Base-by-base conservation (phyloP, 2,113 vertebrate genomes). In the Ageneiosus marmoratus region DNA sequence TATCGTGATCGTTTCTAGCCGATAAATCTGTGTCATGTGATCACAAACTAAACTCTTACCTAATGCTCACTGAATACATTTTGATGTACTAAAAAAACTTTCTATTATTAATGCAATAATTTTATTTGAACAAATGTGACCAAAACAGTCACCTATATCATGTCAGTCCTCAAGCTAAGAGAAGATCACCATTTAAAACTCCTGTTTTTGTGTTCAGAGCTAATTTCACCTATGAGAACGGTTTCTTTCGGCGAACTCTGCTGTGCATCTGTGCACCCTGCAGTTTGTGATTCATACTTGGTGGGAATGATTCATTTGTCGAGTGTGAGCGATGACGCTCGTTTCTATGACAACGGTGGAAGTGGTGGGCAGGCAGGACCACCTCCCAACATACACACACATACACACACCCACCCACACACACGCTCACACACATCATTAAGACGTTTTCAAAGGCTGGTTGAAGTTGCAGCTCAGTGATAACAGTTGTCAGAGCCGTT, bases 271-370 rank as follows among this genome's bases (percentile, higher is more conserved):
- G 13, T 72, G 77, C 53, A 81, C 73, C 77, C 81, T 78, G 79
- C 79, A 81, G 74, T 76, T 44, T 79, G 65, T 87, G 86, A 87
- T 87, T 87, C 84, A 87, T 85, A 75, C 82, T 82, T 78, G 85
- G 82, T 75, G 77, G 77, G 83, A 83, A 86, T 83, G 85, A 88
- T 80, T 86, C 87, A 88, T 83, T 79, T 62, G 51, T 80, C 50
- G 12, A 78, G 55, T 51, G 27, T 15, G 60, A 70, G 65, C 29
- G 50, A 77, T 83, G 83, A 88, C 46, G 81, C 77, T 81, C 32
- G 85, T 84, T 83, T 58, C 87, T 67, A 88, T 85, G 83, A 60
- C 85, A 85, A 86, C 85, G 62, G 79, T 51, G 72, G 72, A 76
- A 80, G 83, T 82, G 77, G 79, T 86, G 85, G 76, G 85, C 62